Evolutionary conservation across 2,113 vertebrate genomes (phyloP).

Genomic region (Steatornis caripensis): DNA sequence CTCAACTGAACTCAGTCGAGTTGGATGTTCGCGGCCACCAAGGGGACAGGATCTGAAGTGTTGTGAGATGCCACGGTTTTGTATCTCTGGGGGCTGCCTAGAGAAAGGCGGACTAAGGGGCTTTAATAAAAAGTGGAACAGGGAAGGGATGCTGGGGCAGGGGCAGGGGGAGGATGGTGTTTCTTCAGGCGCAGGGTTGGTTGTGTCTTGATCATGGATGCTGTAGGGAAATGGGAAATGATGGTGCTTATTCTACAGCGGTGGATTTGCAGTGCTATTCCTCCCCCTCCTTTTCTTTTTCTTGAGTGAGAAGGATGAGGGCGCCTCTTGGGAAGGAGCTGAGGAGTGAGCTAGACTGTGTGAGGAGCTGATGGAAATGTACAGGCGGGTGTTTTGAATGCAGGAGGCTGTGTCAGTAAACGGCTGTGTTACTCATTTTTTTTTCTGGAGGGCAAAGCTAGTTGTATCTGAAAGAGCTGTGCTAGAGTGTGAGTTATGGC

Average conservation of each 20-base stretch:
- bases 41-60: not conserved
- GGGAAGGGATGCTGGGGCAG: not conserved
- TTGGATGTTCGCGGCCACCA: not conserved
- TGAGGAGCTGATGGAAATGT: not conserved
- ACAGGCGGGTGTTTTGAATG: not conserved
- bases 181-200: not conserved
- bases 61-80: not conserved
- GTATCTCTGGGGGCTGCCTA: not conserved
- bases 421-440: not conserved
- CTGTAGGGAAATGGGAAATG: not conserved
- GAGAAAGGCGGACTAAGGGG: not conserved
- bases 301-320: not conserved
- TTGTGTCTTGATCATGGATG: not conserved
- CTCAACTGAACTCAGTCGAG: not conserved
- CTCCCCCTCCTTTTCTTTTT: not conserved
- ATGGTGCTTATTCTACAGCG: not conserved
- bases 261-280: not conserved
- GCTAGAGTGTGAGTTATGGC: not conserved
- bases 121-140: not conserved
- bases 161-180: not conserved
- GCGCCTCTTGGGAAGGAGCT: not conserved
- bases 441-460: not conserved
- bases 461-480: not conserved
- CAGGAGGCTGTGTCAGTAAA: not conserved
- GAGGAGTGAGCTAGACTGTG: not conserved